Conservation (phyloP, 2,113 vertebrate species). For the Podiceps cristatus region DNA sequence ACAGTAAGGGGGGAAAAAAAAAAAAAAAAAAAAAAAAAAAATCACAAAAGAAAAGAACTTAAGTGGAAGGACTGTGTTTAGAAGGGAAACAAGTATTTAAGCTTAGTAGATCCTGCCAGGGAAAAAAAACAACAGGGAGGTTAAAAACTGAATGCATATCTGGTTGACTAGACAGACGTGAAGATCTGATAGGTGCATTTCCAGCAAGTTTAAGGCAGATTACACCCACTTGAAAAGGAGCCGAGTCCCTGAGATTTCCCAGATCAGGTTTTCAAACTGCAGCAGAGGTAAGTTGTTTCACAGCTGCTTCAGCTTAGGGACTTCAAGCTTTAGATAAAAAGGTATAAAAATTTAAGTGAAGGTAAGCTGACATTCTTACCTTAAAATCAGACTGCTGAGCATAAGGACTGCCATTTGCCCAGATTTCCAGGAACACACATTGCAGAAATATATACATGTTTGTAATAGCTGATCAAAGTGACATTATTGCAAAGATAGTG, state of each 20-base stretch:
- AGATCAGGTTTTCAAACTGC: neutral
- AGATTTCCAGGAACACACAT: neutral
- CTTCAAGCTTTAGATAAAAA: neutral
- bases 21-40: neutral
- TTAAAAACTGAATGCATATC: neutral
- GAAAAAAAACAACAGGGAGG: neutral
- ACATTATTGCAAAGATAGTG: neutral
- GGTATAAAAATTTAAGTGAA: neutral
- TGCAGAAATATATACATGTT: neutral
- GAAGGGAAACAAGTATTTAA: neutral
- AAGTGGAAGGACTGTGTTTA: neutral
- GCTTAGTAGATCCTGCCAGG: neutral
- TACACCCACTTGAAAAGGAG: neutral
- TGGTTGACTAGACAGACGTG: neutral
- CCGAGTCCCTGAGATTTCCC: neutral
- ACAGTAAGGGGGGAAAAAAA: neutral
- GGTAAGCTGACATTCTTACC: neutral
- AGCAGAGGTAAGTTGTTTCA: neutral
- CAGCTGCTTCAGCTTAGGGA: neutral
- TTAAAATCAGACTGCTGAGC: neutral
- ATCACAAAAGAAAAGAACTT: neutral
- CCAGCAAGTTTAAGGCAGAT: neutral
- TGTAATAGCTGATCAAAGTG: neutral
- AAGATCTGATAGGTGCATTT: neutral
- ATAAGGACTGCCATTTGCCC: neutral